Conservation (phyloP, 2,888 invertebrate species). For the Hyppa rectilinea region DNA sequence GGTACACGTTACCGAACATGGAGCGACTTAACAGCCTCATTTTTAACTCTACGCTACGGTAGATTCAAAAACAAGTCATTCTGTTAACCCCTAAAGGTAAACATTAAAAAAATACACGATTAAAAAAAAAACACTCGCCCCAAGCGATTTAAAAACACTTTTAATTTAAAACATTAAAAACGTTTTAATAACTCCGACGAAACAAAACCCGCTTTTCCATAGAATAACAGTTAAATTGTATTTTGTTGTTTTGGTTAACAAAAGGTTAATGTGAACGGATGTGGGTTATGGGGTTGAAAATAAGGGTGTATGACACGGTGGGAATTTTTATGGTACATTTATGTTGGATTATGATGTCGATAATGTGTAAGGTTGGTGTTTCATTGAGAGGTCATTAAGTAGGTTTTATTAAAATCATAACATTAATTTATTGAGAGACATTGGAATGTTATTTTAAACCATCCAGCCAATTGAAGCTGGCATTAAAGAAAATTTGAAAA, state of each 20-base stretch:
- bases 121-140: not conserved
- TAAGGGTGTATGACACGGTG: constrained; percentile 39
- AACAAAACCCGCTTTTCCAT: constrained; percentile 17
- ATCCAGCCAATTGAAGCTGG: too few species aligned
- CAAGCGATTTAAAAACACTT: constrained; percentile 6
- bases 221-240: constrained; percentile 8
- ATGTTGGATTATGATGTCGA: constrained; percentile 17
- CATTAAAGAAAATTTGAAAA: too few species aligned
- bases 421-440: not conserved
- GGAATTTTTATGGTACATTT: constrained; percentile 47
- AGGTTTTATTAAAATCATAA: not conserved
- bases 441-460: not conserved
- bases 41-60: too few species aligned
- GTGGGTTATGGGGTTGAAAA: constrained; percentile 41
- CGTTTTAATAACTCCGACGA: constrained; percentile 25
- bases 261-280: constrained; percentile 21
- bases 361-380: constrained; percentile 16
- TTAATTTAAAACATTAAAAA: constrained; percentile 26
- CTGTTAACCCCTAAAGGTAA: not conserved
- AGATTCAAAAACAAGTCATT: not conserved
- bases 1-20: too few species aligned
- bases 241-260: constrained; percentile 50
- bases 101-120: not conserved
- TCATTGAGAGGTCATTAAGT: constrained; percentile 9
- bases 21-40: too few species aligned